A percentile compares a stretch with the other conserved stretches of the same genome.
These are phyloP conservation scores for Plebejus argus DNA, from an alignment of 2,888 invertebrate genomes.

Conservation along the genomic window DNA sequence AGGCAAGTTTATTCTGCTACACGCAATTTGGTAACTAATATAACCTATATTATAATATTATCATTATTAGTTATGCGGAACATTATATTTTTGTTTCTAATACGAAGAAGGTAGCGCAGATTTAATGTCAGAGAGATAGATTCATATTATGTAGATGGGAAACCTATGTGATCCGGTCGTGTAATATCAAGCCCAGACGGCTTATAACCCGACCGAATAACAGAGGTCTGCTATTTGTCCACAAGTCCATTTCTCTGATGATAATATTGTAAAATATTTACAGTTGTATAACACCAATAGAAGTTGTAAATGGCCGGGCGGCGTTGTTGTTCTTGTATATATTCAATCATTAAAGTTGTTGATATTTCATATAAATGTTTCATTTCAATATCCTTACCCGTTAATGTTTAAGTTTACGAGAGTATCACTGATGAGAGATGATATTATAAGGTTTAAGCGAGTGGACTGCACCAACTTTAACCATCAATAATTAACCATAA, in stretches of 20 bases:
- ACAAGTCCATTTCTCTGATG: not conserved
- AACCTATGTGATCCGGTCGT: not conserved
- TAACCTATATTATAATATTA: not conserved
- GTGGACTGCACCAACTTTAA: no score
- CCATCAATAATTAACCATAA: no score
- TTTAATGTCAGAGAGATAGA: not conserved
- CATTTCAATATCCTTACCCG: conserved; percentile 39
- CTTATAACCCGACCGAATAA: not conserved
- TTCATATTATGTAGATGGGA: not conserved
- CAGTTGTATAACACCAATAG: not conserved
- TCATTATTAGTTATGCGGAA: not conserved
- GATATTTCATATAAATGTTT: conserved; percentile 66
- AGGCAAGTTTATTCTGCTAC: not conserved
- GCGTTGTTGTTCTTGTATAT: conserved; percentile 71
- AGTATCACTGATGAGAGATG: no score
- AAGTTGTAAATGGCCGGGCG: conserved; percentile 19
- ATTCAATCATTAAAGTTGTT: conserved; percentile 79
- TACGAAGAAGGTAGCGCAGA: not conserved
- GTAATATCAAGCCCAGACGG: not conserved
- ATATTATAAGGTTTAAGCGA: no score
- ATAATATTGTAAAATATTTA: not conserved
- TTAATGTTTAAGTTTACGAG: no score
- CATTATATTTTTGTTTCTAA: not conserved
- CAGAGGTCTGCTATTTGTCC: not conserved
- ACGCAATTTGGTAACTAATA: not conserved